Evolutionary conservation across 2,888 invertebrate genomes (phyloP), one percentile per base, ranked within the genome.

Genomic region (Bruchidius siliquastri): DNA sequence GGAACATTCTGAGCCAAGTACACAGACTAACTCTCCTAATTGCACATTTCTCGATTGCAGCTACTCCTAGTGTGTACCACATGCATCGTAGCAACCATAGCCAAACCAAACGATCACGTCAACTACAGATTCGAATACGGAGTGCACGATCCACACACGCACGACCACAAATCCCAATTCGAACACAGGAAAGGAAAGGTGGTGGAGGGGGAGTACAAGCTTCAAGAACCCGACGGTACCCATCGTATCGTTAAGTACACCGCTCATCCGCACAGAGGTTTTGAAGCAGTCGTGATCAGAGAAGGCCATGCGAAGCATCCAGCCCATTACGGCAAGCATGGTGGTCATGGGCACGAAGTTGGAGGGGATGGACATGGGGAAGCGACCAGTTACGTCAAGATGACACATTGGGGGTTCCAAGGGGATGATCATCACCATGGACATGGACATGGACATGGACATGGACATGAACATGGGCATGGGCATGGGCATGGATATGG

Each of bases 221-320:
- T 86, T 18, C 81, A 84, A 32, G 86, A 86, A 77, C 82, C 86
- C 30, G 87, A 86, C 78, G 86, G 86, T 75, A 86, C 85, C 74
- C 81, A 81, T 18, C 82, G 86, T 20, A 79, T 84, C 2, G 86
- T 86, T 10, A 83, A 86, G 74, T 87, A 87, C 80, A 82, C 70
- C 68, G 73, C 76, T 0, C 73, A 70, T 49, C 77, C 77, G 21
- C 79, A 82, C 72, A 72, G 74, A n/a, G 82, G 82, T 0, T 81
- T 82, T 71, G 78, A 82, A 68, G 82, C 82, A 20, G 78, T 81
- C 0, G 82, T 81, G 18, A 78, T 77, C 68, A 74, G 81, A 67
- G 73, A 76, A 68, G 82, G 81, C n/a, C 79, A 81, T 72, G 82
- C 80, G 21, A 78, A 81, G 70, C 81, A 82, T 77, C 82, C 81